Base-by-base conservation (phyloP, 2,888 invertebrate genomes). In the Psylliodes chrysocephalus region DNA sequence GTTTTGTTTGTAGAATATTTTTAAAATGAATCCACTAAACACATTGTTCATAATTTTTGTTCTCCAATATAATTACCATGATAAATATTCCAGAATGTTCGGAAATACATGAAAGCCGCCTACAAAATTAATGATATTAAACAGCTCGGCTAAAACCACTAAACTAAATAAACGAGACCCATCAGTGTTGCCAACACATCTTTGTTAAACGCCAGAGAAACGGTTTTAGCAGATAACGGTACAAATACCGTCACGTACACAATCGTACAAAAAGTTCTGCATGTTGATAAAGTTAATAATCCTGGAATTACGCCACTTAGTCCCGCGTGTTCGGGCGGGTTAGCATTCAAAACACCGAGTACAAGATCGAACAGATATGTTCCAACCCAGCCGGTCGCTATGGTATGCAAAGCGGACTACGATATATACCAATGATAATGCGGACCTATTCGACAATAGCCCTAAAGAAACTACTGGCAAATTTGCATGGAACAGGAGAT, bases 351-450 rank as follows among this genome's bases (percentile, higher is more conserved):
- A 60, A 52, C 38, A 53, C 22, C 30, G 46, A 60, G 19, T 14
- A 42, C 40, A 35, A 66, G 62, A 66, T 59, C 33, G 51, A 52
- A 62, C 28, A 59, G 62, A 62, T 62, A 62, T 55, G 35, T 46
- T 60, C 14, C 46, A 19, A 3, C 42, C 17, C 17, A 14, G 6
- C 17, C 8, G 18, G 38, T 14, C 12, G 18, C 30, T 60, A 46
- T 60, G 35, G 57, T 57, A 65, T 61, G 57, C 51, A 57, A 65
- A 61, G 42, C 61, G 60, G 56, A 55, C 60, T 38, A 44, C 25
- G 57, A 65, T 57, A 61, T 61, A 52, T 53, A 46, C 64, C 42
- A 59, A 44, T 63, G 63, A 59, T 59, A 63, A 63, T 49, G 46
- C 40, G 15, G 47, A 44, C 51, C 42, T 12, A 53, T 52, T 28